Conservation (phyloP, 2,797 vertebrate genomes). For the Sebastes elongatus region DNA sequence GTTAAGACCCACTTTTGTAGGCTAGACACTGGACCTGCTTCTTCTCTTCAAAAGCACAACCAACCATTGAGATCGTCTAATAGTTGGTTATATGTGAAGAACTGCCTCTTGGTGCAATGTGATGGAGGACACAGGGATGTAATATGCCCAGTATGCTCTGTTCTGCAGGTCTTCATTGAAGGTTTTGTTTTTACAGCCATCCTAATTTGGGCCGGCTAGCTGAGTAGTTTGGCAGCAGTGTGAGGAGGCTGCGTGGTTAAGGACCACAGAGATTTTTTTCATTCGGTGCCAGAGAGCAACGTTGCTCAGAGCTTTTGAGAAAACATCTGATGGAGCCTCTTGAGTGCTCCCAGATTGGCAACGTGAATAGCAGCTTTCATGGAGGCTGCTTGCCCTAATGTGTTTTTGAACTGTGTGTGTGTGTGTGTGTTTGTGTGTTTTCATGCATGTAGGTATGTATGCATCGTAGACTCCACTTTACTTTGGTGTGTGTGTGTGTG, state of each 20-base stretch:
- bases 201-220: constrained; percentile 43
- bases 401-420: constrained; percentile 47
- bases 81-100: not conserved
- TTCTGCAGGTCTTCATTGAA: constrained; percentile 22
- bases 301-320: constrained; percentile 69
- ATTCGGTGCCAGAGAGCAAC: constrained; percentile 65
- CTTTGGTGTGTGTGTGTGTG: constrained; percentile 11
- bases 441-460: constrained; percentile 41
- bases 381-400: constrained; percentile 61
- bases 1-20: not conserved
- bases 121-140: not conserved
- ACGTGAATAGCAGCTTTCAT: constrained; percentile 80
- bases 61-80: not conserved
- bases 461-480: constrained; percentile 30
- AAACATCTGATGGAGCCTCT: constrained; percentile 78
- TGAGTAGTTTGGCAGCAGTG: constrained; percentile 44
- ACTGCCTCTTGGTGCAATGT: not conserved
- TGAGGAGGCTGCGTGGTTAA: constrained; percentile 51
- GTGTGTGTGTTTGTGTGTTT: not conserved
- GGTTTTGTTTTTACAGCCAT: constrained; percentile 51
- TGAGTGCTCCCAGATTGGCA: constrained; percentile 79
- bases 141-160: not conserved
- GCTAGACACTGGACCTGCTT: not conserved
- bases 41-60: not conserved
- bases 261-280: constrained; percentile 69